Base-by-base conservation (phyloP, 64 coral and sea anemone species). In the Astreopora myriophthalma region DNA sequence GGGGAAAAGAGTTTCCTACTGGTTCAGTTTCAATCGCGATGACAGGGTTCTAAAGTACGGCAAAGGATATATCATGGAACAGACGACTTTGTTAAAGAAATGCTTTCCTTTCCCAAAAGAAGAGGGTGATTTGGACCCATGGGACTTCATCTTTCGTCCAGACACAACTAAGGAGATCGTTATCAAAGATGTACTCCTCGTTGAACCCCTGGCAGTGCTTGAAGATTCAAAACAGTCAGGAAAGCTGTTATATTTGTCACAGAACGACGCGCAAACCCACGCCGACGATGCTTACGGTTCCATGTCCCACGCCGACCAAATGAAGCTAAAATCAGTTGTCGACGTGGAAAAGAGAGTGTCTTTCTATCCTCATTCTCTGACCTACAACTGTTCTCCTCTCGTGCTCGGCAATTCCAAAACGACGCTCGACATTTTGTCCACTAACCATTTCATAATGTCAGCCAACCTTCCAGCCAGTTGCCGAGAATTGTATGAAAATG, bases 11-110 rank as follows among this genome's bases (percentile, higher is more conserved):
- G 75, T 79, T 31, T 79, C 86, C 16, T 63, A 88, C 22, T 88
- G 86, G 86, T 52, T 40, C 69, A 75, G 70, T 19, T 75, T 74
- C 26, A 73, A 87, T 32, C 42, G 85, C 1, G 57, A 87, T 34
- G 39, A 48, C 13, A 73, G 68, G 67, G 1, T 87, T 8, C 17
- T 87, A 0, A 87, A 72, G 85, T 87, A 87, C 48, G 85, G 42
- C 0, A 87, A 87, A 19, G 85, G 85, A 5, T 87, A 87, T 29
- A 48, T 70, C 44, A 87, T 87, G 85, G 69, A 87, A 35, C 20
- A 48, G 9, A 87, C 85, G 27, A 87, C 37, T 6, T 28, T 71
- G 13, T 58, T 87, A 17, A 31, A 44, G n/a, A 0, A 33, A 31
- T 1, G 0, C 2, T 79, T 55, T 27, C 38, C 22, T 12, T 27